These are phyloP conservation scores for Neodiprion pinetum DNA, from an alignment of 1,140 invertebrate genomes.

Conservation along the genomic window DNA sequence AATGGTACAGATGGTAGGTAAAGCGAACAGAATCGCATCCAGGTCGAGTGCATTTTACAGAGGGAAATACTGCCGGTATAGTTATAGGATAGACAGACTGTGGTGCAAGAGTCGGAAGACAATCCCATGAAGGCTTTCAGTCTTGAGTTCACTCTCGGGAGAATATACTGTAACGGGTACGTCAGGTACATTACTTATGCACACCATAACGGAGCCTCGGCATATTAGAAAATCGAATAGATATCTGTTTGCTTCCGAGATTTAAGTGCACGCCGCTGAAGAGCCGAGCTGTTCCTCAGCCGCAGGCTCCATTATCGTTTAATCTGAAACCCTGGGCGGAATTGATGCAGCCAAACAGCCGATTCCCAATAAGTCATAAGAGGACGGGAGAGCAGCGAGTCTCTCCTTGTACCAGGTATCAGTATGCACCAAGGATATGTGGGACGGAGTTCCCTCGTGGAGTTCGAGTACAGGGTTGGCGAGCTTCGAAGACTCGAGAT, in stretches of 20 bases:
- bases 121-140: neutral
- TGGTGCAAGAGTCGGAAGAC: neutral
- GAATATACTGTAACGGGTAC: too few relatives aligned
- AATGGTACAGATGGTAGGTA: neutral
- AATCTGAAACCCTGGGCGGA: neutral
- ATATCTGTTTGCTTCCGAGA: neutral
- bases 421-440: neutral
- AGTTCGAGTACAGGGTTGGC: neutral
- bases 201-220: neutral
- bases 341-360: slow-evolving; percentile 4
- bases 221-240: neutral
- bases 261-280: neutral
- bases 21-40: neutral
- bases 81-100: too few relatives aligned
- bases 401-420: neutral
- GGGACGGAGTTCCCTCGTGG: neutral
- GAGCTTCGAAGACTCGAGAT: neutral
- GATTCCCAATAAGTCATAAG: slow-evolving; percentile 7
- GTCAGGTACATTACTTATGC: neutral
- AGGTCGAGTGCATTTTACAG: slow-evolving; percentile 4
- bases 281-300: neutral
- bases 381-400: neutral
- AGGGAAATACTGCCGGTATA: too few relatives aligned
- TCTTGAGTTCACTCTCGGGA: neutral
- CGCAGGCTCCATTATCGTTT: neutral